Evolutionary conservation across 2,797 vertebrate genomes (phyloP).

Genomic region (Numenius phaeopus): DNA sequence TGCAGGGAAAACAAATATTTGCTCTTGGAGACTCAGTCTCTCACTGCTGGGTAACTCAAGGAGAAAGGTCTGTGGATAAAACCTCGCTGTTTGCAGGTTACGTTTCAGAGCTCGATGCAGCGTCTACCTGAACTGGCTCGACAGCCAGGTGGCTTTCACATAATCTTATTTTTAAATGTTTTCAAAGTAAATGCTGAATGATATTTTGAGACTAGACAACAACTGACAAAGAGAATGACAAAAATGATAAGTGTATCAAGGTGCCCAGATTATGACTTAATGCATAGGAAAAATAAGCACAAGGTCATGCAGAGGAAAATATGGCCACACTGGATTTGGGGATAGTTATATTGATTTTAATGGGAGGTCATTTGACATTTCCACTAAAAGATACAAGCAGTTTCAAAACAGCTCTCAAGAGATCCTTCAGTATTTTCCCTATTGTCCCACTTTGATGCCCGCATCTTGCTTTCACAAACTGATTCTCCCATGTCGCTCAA

Average conservation of each 20-base stretch:
- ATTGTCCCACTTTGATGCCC: neutral
- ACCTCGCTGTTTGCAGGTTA: neutral
- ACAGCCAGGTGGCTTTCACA: neutral
- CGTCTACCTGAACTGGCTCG: neutral
- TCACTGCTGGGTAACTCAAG: neutral
- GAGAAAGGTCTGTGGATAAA: neutral
- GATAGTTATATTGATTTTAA: neutral
- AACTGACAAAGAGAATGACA: neutral
- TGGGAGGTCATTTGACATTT: neutral
- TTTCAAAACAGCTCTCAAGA: neutral
- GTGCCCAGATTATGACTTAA: neutral
- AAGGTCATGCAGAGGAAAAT: neutral
- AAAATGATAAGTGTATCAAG: neutral
- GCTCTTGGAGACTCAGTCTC: neutral
- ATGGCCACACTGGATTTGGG: neutral
- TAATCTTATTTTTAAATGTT: neutral
- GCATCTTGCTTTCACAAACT: neutral
- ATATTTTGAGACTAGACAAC: neutral
- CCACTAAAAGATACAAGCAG: neutral
- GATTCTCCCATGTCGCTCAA: neutral
- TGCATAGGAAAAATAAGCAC: neutral
- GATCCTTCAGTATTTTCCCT: neutral
- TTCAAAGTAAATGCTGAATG: neutral
- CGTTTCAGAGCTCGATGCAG: neutral
- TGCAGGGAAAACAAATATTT: conserved; percentile 4